Evolutionary conservation across 2,888 invertebrate species (phyloP), one percentile per base, ranked within the genome.

Genomic region (Yponomeuta sedellus): DNA sequence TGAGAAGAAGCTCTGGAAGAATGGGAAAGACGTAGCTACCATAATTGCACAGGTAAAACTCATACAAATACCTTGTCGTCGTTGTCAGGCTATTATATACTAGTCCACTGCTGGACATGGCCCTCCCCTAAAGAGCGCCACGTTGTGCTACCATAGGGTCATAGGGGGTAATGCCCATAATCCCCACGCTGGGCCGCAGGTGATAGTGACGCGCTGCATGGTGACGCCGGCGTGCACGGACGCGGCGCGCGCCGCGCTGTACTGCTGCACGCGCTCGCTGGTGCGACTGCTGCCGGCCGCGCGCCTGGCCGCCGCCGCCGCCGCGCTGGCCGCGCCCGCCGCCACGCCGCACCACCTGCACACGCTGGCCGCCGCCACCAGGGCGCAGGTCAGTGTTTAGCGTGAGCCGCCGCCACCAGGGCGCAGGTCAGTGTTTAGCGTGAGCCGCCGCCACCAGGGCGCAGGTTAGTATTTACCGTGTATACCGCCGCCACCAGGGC

Each of bases 281-380:
- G 79, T 73, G 68, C 75, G 77, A 5, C 71, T 82, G 68, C 68
- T 80, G 71, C 40, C 66, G 52, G n/a, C 69, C 16, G 70, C 70
- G 28, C 71, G 77, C 57, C 77, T 88, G 73, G 76, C 79, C 40
- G 61, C 74, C 66, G 79, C 78, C 20, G 76, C 83, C 59, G 81
- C 76, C 66, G 80, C 83, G 61, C 81, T 91, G 0, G 85, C 89
- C 65, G 83, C 84, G 67, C 86, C 93, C 68, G 95, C 95, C 58
- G 93, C 93, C 76, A 93, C 94, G 66, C 93, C 95, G 20, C 76
- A 91, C 11, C 95, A 95, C 70, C 92, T 95, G 77, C 95, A 95
- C 83, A 92, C 93, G 67, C 92, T 95, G 71, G 94, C 94, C 70
- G 88, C 85, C 19, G 92, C 92, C 2, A 34, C 34, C 0, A 5